Conservation (phyloP, 2,888 invertebrate species). For the Kuschelorhynchus macadamiae region DNA sequence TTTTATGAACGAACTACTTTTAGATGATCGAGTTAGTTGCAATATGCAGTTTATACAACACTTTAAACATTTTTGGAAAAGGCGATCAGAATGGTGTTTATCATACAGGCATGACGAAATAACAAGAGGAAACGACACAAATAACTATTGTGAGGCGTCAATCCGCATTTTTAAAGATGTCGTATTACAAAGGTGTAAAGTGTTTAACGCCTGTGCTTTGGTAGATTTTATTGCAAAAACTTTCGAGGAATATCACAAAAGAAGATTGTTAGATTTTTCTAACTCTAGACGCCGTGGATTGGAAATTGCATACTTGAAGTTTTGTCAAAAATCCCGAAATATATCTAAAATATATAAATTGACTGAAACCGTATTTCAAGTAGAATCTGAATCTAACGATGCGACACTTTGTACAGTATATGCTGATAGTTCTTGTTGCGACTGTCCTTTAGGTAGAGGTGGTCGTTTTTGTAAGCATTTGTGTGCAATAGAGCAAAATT, state of each 20-base stretch:
- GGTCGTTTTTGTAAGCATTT: conserved; percentile 3
- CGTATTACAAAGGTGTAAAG: background rate
- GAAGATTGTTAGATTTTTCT: too few relatives aligned
- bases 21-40: conserved; percentile 1
- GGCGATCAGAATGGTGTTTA: background rate
- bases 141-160: too few relatives aligned
- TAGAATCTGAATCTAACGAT: too few relatives aligned
- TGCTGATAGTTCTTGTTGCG: background rate
- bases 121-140: background rate
- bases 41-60: background rate
- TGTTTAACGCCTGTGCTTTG: background rate
- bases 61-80: too few relatives aligned
- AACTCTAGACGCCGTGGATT: too few relatives aligned
- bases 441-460: too few relatives aligned
- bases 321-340: too few relatives aligned
- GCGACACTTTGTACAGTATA: too few relatives aligned
- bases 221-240: background rate
- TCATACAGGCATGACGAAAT: background rate
- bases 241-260: conserved; percentile 2
- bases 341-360: too few relatives aligned
- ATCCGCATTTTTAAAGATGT: background rate
- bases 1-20: conserved; percentile 1
- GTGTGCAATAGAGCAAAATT: background rate
- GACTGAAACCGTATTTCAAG: too few relatives aligned
- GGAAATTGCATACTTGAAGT: too few relatives aligned